Percentiles rank a stretch among this genome's conserved stretches.
Conservation (phyloP, 2,113 vertebrate species). For the Microtus pennsylvanicus region DNA sequence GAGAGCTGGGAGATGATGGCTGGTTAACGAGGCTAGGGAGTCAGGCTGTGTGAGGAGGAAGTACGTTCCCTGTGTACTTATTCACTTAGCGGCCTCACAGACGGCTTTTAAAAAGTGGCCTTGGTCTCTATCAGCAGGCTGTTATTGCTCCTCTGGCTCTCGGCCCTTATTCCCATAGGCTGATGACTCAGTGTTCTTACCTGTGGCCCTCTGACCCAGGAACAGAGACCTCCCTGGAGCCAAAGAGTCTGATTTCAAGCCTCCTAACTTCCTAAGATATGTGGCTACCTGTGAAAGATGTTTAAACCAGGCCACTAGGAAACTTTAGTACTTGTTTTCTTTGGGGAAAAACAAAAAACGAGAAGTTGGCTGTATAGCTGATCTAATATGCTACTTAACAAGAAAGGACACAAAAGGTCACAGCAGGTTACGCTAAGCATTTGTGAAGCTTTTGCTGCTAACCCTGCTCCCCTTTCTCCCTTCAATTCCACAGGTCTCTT, state of each 20-base stretch:
- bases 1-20: background rate
- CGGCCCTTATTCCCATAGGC: background rate
- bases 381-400: background rate
- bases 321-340: conserved; percentile 25
- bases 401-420: background rate
- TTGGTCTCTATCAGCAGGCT: background rate
- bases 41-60: background rate
- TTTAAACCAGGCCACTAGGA: background rate
- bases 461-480: background rate
- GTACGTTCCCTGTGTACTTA: background rate
- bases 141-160: background rate
- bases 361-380: background rate
- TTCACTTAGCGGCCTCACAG: background rate
- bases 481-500: background rate
- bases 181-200: background rate
- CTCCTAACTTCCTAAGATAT: too few relatives aligned
- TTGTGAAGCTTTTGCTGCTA: background rate
- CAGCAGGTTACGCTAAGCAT: background rate
- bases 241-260: background rate
- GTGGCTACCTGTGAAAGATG: background rate
- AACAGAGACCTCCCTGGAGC: background rate
- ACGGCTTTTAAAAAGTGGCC: background rate
- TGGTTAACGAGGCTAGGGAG: background rate
- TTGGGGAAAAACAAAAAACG: background rate
- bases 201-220: background rate